Conservation (phyloP, 1,140 invertebrate species). For the Drosophila kurseongensis region DNA sequence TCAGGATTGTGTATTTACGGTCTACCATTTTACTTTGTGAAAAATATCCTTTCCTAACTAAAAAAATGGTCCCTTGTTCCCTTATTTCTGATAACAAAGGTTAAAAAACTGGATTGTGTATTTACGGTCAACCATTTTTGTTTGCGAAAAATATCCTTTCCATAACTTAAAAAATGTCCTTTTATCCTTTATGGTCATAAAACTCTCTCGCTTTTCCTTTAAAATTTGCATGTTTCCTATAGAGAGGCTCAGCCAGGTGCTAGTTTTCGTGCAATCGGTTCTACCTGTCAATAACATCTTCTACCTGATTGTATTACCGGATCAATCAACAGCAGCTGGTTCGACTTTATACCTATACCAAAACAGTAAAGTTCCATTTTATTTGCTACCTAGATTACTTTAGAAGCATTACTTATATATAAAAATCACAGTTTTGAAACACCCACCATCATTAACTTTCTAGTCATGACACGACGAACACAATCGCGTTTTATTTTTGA, state of each 20-base stretch:
- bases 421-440: not conserved
- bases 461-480: slow-evolving; percentile 37
- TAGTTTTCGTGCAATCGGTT: not conserved
- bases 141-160: too few relatives aligned
- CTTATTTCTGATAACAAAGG: too few relatives aligned
- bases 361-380: not conserved
- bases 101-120: too few relatives aligned
- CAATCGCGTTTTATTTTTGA: slow-evolving; percentile 59
- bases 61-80: too few relatives aligned
- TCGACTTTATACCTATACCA: not conserved
- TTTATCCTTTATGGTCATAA: not conserved
- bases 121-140: too few relatives aligned
- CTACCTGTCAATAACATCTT: not conserved
- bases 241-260: slow-evolving; percentile 1
- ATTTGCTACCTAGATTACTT: slow-evolving; percentile 1
- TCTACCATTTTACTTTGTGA: too few relatives aligned
- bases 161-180: too few relatives aligned
- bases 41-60: too few relatives aligned
- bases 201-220: not conserved
- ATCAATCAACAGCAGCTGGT: not conserved
- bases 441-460: not conserved
- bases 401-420: slow-evolving; percentile 1
- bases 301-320: not conserved
- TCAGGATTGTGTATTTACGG: too few relatives aligned
- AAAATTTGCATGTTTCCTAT: not conserved